Evolutionary conservation across 2,888 invertebrate genomes (phyloP).

Genomic region (Drosophila histrio): DNA sequence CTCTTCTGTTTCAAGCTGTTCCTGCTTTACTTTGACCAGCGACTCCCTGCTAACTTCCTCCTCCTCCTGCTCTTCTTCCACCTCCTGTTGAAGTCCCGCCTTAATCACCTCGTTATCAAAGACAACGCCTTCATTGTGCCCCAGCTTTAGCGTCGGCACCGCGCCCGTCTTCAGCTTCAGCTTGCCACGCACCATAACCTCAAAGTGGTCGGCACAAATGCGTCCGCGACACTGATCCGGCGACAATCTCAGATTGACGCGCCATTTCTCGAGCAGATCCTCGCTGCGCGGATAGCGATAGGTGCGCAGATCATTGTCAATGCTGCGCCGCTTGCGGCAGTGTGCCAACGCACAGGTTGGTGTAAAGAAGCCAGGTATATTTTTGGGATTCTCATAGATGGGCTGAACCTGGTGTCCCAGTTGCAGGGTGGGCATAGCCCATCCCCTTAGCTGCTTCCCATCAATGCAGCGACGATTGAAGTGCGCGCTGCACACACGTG

Average conservation of each 20-base stretch:
- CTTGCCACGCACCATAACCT: conserved; percentile 69
- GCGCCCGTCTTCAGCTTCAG: conserved; percentile 75
- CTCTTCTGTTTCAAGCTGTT: not conserved
- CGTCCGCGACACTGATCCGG: conserved; percentile 68
- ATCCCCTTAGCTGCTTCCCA: conserved; percentile 70
- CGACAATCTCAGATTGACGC: conserved; percentile 68
- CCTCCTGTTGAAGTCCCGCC: conserved; percentile 42
- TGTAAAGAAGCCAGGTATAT: conserved; percentile 71
- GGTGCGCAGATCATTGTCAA: conserved; percentile 72
- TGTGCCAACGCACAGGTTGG: conserved; percentile 73
- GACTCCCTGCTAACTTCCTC: conserved; percentile 11
- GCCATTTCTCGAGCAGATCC: conserved; percentile 75
- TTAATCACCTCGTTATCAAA: conserved; percentile 71
- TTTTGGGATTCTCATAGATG: conserved; percentile 79
- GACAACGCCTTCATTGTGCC: conserved; percentile 67
- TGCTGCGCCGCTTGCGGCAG: conserved; percentile 67
- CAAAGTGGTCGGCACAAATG: conserved; percentile 78
- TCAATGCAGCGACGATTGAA: conserved; percentile 80
- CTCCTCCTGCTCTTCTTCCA: conserved; percentile 10
- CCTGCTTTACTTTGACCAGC: conserved; percentile 7
- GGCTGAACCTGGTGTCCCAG: conserved; percentile 69
- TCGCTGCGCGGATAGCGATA: conserved; percentile 75
- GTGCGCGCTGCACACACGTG: conserved; percentile 73
- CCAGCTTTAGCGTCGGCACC: conserved; percentile 76
- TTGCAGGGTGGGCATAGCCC: conserved; percentile 77